A percentile compares a stretch with the other conserved stretches of the same genome.
These are phyloP conservation scores for Lagria hirta DNA, from an alignment of 2,888 invertebrate genomes.

Conservation along the genomic window DNA sequence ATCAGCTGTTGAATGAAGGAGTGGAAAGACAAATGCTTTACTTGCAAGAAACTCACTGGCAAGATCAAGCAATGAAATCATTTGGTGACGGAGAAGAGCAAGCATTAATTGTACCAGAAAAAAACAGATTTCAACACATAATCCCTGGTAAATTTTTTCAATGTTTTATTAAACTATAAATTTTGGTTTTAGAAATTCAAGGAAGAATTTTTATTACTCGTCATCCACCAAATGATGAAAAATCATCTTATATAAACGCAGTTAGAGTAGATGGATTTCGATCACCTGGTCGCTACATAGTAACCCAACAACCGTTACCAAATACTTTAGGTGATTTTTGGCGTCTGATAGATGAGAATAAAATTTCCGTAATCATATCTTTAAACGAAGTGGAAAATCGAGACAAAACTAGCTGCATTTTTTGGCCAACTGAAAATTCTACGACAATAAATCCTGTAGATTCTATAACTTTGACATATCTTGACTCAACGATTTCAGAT, in stretches of 20 bases:
- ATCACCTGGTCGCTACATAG: constrained; percentile 49
- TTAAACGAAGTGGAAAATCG: constrained; percentile 49
- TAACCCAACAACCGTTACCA: constrained; percentile 54
- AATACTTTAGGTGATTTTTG: constrained; percentile 55
- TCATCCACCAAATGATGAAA: constrained; percentile 46
- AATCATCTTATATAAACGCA: constrained; percentile 55
- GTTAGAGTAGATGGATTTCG: constrained; percentile 51
- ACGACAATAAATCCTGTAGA: constrained; percentile 38
- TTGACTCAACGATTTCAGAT: too few relatives aligned
- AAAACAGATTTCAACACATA: constrained; percentile 51
- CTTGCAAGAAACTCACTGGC: constrained; percentile 50
- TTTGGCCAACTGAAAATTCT: constrained; percentile 36
- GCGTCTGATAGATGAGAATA: constrained; percentile 52
- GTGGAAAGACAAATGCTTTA: constrained; percentile 47
- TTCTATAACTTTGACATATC: too few relatives aligned
- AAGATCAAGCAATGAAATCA: constrained; percentile 50
- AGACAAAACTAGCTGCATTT: constrained; percentile 45
- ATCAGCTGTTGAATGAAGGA: constrained; percentile 39
- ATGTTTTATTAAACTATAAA: constrained; percentile 3
- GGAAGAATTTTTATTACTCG: constrained; percentile 49
- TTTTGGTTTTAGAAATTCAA: constrained; percentile 38
- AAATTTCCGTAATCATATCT: constrained; percentile 50
- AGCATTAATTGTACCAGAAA: constrained; percentile 35
- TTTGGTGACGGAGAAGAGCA: constrained; percentile 21
- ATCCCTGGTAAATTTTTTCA: constrained; percentile 41